These are phyloP conservation scores for Dipodomys ordii DNA, from an alignment of 2,113 vertebrate species.

Conservation along the genomic window DNA sequence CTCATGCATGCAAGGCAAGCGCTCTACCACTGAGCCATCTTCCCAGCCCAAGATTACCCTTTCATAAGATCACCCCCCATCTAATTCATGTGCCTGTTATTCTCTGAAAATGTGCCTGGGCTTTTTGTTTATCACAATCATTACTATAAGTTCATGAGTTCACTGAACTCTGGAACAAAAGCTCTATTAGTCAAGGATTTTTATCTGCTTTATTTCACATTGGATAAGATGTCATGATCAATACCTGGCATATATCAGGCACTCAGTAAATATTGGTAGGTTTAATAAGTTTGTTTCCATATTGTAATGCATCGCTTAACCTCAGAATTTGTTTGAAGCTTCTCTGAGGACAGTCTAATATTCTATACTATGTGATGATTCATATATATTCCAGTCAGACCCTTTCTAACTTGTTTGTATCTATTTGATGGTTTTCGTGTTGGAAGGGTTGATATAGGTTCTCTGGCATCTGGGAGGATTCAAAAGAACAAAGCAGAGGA, in stretches of 20 bases:
- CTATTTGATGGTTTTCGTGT: constrained; percentile 3
- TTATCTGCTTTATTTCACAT: background rate
- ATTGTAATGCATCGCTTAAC: background rate
- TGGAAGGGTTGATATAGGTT: background rate
- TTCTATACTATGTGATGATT: constrained; percentile 23
- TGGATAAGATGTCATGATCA: constrained; percentile 7
- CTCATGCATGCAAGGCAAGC: too few relatives aligned
- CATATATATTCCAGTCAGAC: background rate
- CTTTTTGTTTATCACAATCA: constrained; percentile 18
- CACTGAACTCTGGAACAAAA: constrained; percentile 19
- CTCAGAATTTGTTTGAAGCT: constrained; percentile 8
- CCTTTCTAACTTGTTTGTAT: constrained; percentile 33
- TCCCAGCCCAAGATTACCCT: background rate
- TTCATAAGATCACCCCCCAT: background rate
- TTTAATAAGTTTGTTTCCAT: background rate
- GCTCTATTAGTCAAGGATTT: background rate
- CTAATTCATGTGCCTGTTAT: background rate
- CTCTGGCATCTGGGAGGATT: background rate
- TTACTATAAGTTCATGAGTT: background rate
- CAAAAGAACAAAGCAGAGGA: constrained; percentile 27
- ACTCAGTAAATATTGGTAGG: constrained; percentile 3
- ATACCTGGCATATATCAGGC: background rate
- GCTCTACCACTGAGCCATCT: too few relatives aligned
- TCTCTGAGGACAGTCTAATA: background rate
- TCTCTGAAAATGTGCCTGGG: background rate